These are phyloP conservation scores for Tyto alba DNA, from an alignment of 2,113 vertebrate species.

Conservation along the genomic window DNA sequence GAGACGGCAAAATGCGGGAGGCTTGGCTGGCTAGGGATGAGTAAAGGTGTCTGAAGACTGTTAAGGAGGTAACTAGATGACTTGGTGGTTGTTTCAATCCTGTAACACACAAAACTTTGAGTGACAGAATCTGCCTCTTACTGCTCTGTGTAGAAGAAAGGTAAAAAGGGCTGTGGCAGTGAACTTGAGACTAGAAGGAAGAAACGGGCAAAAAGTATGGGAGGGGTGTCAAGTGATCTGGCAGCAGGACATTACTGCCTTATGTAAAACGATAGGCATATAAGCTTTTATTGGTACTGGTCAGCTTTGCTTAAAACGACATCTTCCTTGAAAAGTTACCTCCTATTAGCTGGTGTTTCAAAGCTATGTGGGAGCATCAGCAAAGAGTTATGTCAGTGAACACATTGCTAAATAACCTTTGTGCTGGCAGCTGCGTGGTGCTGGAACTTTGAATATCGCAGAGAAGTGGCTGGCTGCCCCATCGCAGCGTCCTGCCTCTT, in stretches of 20 bases:
- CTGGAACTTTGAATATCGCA: neutral
- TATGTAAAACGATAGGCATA: neutral
- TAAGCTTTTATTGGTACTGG: neutral
- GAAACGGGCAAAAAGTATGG: neutral
- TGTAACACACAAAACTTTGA: neutral
- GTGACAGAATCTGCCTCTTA: neutral
- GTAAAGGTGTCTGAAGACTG: neutral
- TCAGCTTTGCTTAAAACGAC: neutral
- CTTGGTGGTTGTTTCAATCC: neutral
- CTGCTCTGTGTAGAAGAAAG: neutral
- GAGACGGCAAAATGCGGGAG: neutral
- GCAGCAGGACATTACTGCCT: neutral
- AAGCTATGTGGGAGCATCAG: neutral
- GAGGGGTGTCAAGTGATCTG: neutral
- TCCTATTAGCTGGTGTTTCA: fast-evolving
- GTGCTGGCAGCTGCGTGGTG: neutral
- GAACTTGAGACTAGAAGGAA: neutral
- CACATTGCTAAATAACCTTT: neutral
- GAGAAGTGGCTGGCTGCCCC: neutral
- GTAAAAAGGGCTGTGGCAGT: neutral
- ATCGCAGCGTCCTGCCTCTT: fast-evolving
- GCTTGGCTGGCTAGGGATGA: neutral
- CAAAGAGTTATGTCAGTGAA: neutral
- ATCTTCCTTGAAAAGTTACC: neutral
- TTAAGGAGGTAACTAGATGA: neutral